Conservation (phyloP, 2,113 vertebrate genomes). For the Lycaon pictus region DNA sequence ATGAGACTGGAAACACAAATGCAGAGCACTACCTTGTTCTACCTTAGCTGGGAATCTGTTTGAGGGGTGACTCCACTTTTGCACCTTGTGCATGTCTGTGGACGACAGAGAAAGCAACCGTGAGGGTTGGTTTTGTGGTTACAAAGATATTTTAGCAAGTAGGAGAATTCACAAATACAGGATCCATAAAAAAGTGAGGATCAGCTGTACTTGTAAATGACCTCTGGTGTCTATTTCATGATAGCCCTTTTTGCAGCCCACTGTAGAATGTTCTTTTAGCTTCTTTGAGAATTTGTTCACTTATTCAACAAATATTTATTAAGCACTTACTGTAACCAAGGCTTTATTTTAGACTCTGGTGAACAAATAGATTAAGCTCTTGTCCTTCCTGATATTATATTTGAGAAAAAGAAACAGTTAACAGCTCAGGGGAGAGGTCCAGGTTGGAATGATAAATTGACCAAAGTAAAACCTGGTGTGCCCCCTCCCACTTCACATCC, state of each 20-base stretch:
- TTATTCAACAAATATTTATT: constrained; percentile 48
- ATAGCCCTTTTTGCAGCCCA: background rate
- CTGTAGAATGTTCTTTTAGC: background rate
- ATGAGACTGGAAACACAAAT: background rate
- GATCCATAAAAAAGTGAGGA: background rate
- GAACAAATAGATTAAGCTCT: constrained; percentile 3
- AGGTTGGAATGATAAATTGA: constrained; percentile 35
- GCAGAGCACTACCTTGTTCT: background rate
- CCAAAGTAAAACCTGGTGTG: background rate
- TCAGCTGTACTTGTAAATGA: constrained; percentile 2
- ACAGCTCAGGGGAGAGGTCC: background rate
- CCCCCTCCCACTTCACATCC: background rate
- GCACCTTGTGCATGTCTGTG: background rate
- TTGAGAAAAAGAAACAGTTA: background rate
- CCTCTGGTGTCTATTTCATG: constrained; percentile 1
- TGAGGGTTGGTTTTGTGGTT: background rate
- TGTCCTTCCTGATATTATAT: background rate
- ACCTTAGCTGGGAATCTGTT: background rate
- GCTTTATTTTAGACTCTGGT: constrained; percentile 2
- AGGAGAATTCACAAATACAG: background rate
- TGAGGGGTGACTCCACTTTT: background rate
- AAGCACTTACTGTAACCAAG: constrained; percentile 46
- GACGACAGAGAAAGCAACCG: background rate
- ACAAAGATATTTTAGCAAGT: constrained; percentile 40
- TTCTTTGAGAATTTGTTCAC: constrained; percentile 7